Evolutionary conservation across 2,797 vertebrate species (phyloP).

Genomic region (Falco peregrinus): DNA sequence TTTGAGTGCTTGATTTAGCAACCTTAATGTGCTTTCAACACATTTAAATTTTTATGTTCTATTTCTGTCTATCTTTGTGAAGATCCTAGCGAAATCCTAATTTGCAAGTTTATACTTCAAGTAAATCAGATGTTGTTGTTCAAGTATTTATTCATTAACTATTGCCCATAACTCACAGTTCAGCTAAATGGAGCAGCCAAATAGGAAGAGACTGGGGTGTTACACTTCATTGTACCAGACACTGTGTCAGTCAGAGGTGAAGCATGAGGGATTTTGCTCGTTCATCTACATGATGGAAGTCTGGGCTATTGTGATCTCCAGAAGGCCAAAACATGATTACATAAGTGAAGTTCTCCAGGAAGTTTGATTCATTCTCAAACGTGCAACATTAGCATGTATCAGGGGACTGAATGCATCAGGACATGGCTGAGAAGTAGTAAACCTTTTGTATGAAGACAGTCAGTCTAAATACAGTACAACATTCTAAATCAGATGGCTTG

Average conservation of each 20-base stretch:
- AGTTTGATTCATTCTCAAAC: not conserved
- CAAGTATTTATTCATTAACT: not conserved
- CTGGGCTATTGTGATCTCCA: not conserved
- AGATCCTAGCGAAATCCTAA: not conserved
- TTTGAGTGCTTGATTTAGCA: constrained; percentile 50
- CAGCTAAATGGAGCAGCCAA: not conserved
- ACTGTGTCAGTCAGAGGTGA: not conserved
- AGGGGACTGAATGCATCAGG: not conserved
- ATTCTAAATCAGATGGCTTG: not conserved
- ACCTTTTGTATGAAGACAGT: not conserved
- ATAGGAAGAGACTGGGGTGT: not conserved
- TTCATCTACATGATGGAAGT: not conserved
- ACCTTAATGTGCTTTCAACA: constrained; percentile 31
- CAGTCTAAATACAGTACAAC: not conserved
- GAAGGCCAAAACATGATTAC: not conserved
- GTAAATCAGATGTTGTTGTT: not conserved
- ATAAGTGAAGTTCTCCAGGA: not conserved
- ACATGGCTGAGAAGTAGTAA: not conserved
- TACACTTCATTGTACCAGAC: not conserved
- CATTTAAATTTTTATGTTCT: constrained; percentile 17
- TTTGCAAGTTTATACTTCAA: not conserved
- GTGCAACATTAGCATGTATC: not conserved
- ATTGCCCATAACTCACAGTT: not conserved
- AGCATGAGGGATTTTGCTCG: not conserved
- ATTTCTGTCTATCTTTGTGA: constrained; percentile 11